These are phyloP conservation scores for Frieseomelitta varia DNA, from an alignment of 1,140 invertebrate genomes.

Conservation along the genomic window DNA sequence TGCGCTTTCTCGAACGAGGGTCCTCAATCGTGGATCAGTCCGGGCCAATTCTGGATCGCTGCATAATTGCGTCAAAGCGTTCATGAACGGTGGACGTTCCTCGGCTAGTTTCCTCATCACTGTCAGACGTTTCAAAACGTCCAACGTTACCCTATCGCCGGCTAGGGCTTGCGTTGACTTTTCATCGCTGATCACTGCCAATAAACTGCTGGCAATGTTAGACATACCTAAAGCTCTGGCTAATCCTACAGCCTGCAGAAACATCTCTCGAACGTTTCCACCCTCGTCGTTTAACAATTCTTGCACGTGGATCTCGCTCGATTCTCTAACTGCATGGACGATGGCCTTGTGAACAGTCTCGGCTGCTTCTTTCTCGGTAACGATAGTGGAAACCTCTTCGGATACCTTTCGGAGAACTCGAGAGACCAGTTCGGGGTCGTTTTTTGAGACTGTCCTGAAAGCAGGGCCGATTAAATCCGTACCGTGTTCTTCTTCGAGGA, in stretches of 20 bases:
- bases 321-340: slow-evolving; percentile 84
- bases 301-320: slow-evolving; percentile 83
- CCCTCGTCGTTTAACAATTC: slow-evolving; percentile 82
- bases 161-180: slow-evolving; percentile 83
- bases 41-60: slow-evolving; percentile 86
- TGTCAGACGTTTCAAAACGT: slow-evolving; percentile 87
- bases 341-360: slow-evolving; percentile 86
- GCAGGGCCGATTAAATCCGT: slow-evolving; percentile 82
- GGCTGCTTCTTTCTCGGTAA: slow-evolving; percentile 84
- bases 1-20: slow-evolving; percentile 87
- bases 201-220: slow-evolving; percentile 84
- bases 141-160: slow-evolving; percentile 85
- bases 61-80: slow-evolving; percentile 84
- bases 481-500: slow-evolving; percentile 84
- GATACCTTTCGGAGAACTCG: slow-evolving; percentile 84
- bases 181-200: slow-evolving; percentile 84
- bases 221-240: slow-evolving; percentile 87
- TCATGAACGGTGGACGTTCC: slow-evolving; percentile 84
- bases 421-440: slow-evolving; percentile 82
- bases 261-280: slow-evolving; percentile 80
- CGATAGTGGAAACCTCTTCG: slow-evolving; percentile 82
- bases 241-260: slow-evolving; percentile 87
- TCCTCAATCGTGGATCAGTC: slow-evolving; percentile 86
- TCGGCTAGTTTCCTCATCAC: slow-evolving; percentile 89
- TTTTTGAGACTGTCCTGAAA: slow-evolving; percentile 84